Base-by-base conservation (phyloP, 1,140 invertebrate genomes). In the Dinoponera quadriceps region DNA sequence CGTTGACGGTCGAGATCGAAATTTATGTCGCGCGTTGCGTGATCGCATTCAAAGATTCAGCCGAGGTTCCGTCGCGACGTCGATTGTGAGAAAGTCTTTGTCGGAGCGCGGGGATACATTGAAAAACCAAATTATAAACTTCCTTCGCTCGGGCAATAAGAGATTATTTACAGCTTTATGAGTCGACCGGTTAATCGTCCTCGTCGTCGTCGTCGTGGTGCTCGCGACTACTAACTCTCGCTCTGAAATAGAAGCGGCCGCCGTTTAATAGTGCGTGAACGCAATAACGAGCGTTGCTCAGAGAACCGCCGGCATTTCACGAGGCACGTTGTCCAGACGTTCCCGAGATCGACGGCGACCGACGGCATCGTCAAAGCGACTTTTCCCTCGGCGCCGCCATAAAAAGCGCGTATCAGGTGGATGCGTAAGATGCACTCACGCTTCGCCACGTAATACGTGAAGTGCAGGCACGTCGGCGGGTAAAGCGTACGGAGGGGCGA, bases 331-430 rank as follows among this genome's bases (percentile, higher is more conserved):
- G 49, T 44, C 33, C 49, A 22, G 16, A 51, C n/a, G 63, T 66
- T 49, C 51, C 63, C 54, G 49, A 80, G 57, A 44, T 44, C 38
- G 38, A 62, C 83, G 89, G 84, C 89, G 89, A 88, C 84, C 89
- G 86, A 87, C 85, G 33, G 38, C 38, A 9, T 92, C 88, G 90
- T 92, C 91, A 92, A 92, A 93, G 89, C 77, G 82, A 91, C 90
- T 92, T 92, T 57, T 69, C 91, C 88, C 90, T 90, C 25, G 22
- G 18, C 73, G 86, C 22, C 44, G 85, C 85, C 89, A 86, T 93
- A 92, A 93, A 94, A 93, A 93, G 90, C 89, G 89, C 89, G 90
- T 91, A 92, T 90, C 90, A 89, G 84, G 87, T 87, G 71, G 81
- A 83, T 83, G 88, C 83, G 85, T 85, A 85, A 77, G 71, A 85